Base-by-base conservation (phyloP, 2,797 vertebrate genomes). In the Octomys mimax region DNA sequence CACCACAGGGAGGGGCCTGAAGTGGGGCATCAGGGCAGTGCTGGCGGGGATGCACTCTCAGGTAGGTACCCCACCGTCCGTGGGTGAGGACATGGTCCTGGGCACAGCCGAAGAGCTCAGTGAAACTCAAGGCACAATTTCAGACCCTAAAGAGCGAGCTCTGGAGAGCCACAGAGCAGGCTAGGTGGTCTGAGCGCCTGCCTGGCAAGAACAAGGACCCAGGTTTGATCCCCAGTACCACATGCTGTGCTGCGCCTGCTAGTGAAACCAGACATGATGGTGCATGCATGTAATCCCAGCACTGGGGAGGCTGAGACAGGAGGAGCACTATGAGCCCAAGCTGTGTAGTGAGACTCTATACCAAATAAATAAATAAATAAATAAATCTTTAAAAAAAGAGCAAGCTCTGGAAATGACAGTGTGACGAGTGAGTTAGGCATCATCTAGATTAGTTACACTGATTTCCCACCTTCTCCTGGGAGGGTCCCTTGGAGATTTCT, bases 401-500 rank as follows among this genome's bases (percentile, higher is more conserved):
- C 2, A 3, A 14, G 13, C 54, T 85, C 46, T 26, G 11, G 49
- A 33, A 82, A 8, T 33, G 5, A 24, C 9, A 0, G 0, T 10
- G 18, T 19, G 68, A 18, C 4, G 0, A 11, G 33, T 24, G 26
- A 1, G 33, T 1, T 3, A 49, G 26, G 33, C 1, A 0, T 3
- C 9, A 14, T 3, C 46, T 62, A 4, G 24, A 16, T 81, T 28
- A 71, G 80, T 19, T 46, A 12, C 21, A 1, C 26, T 2, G 11
- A 14, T n/a, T 14, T 78, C 26, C 73, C 31, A 2, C 33, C 64
- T 18, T 68, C 68, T 64, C n/a, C 62, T 49, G 0, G 0, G 33
- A 52, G 73, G 78, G 19, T 22, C 54, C 73, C 52, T 36, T 64
- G 0, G 42, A 22, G 77, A 14, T 39, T 36, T 82, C 80, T 68